phyloP scores from a whole-genome alignment of 2,797 vertebrate species.

The Siniperca scherzeri region DNA sequence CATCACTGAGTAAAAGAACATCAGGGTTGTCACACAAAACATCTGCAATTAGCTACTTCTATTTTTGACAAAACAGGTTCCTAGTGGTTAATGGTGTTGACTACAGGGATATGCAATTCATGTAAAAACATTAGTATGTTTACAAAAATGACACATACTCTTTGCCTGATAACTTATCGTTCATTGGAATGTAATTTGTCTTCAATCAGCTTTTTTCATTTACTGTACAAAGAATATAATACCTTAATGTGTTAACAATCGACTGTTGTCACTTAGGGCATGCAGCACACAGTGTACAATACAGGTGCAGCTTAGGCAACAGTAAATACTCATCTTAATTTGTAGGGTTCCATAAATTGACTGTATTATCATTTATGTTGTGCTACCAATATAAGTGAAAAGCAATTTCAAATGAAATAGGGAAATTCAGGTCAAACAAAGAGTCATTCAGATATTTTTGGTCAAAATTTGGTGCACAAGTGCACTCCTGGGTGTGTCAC shows the following conservation, averaged over 20 bases:
- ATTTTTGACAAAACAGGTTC: slow-evolving; percentile 24
- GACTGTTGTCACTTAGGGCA: background rate
- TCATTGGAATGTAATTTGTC: background rate
- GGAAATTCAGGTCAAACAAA: too few relatives aligned
- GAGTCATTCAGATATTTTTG: too few relatives aligned
- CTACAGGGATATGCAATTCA: background rate
- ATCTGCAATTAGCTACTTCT: slow-evolving; percentile 22
- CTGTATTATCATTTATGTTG: background rate
- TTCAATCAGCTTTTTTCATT: background rate
- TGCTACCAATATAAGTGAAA: too few relatives aligned
- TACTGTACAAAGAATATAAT: background rate
- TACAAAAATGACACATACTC: background rate
- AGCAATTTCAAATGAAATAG: too few relatives aligned
- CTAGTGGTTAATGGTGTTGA: slow-evolving; percentile 28
- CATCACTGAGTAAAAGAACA: slow-evolving; percentile 18
- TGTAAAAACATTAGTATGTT: slow-evolving; percentile 11
- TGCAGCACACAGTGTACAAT: too few relatives aligned
- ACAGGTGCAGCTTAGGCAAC: background rate
- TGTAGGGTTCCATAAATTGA: background rate
- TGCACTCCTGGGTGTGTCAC: too few relatives aligned
- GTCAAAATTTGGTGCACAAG: too few relatives aligned
- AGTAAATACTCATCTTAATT: background rate
- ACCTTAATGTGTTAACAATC: background rate
- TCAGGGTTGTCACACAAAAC: slow-evolving; percentile 31
- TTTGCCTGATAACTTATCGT: background rate